Base-by-base conservation (phyloP, 1,140 invertebrate genomes). In the Hydropsyche tenuis region DNA sequence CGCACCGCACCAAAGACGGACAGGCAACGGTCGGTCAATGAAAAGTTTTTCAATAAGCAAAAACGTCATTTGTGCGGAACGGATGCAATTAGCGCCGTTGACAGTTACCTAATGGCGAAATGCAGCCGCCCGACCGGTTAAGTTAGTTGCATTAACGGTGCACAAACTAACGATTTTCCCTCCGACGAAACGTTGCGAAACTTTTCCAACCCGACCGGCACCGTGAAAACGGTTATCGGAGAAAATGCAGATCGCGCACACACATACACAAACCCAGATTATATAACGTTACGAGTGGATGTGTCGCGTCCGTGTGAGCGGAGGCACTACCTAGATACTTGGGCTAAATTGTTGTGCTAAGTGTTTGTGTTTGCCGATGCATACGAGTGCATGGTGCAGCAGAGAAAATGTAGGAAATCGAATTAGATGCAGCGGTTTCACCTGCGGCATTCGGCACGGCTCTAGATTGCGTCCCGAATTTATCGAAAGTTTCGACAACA, bases 391-490 rank as follows among this genome's bases (percentile, higher is more conserved):
- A 42, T 63, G 60, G 16, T 6, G 12, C 16, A 25, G 66, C 45
- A 20, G 22, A 42, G 30, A 30, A 68, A 68, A 68, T 45, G 45
- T 22, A 42, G 72, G 68, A 73, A 76, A 76, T 76, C 72, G 72
- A 76, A 76, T 76, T 76, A 72, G 63, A 27, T 73, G 69, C 75
- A 74, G 75, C 51, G 75, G 75, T 73, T 76, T 73, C 68, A 73
- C 69, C 70, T 76, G 75, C 69, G 75, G 75, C 51, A 68, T 45
- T 62, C 46, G 46, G 30, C 46, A 46, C 37, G 60, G 20, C 23
- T 9, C 51, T 62, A 62, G 62, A 73, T 48, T 73, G 71, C 72
- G 56, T 51, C 20, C 56, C 46, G 46, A 73, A 73, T 73, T 73
- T 76, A 69, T 73, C 69, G 69, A 73, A 76, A 68, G 37, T 68